Conservation (phyloP, 1,140 invertebrate species). For the Drosophila trapezifrons region DNA sequence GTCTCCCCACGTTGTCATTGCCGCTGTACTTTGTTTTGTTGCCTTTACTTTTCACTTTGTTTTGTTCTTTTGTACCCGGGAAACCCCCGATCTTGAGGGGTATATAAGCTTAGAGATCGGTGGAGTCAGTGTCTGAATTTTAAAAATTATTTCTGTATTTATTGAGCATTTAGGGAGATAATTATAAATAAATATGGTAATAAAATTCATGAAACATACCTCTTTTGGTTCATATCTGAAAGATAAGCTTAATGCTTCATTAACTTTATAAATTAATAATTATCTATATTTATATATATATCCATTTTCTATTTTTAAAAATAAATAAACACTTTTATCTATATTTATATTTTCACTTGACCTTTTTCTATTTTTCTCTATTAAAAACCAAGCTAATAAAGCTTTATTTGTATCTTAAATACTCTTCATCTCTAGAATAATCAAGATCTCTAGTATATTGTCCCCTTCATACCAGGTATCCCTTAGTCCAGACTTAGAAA, state of each 20-base stretch:
- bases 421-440: too few relatives aligned
- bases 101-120: neutral
- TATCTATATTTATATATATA: too few relatives aligned
- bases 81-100: neutral
- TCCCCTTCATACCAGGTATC: constrained; percentile 5
- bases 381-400: too few relatives aligned
- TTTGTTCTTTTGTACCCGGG: constrained; percentile 11
- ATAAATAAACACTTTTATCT: too few relatives aligned
- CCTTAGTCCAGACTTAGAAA: neutral
- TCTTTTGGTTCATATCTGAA: neutral
- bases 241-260: too few relatives aligned
- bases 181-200: neutral
- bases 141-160: neutral
- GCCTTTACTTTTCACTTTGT: constrained; percentile 10
- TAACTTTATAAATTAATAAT: neutral
- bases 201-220: too few relatives aligned
- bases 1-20: constrained; percentile 1
- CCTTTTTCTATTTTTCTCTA: neutral
- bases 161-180: neutral
- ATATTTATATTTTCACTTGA: too few relatives aligned
- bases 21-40: constrained; percentile 21
- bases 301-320: neutral
- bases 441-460: neutral
- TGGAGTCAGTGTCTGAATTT: neutral
- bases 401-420: neutral